These are phyloP conservation scores for Limanda limanda DNA, from an alignment of 2,113 vertebrate genomes.

Conservation along the genomic window DNA sequence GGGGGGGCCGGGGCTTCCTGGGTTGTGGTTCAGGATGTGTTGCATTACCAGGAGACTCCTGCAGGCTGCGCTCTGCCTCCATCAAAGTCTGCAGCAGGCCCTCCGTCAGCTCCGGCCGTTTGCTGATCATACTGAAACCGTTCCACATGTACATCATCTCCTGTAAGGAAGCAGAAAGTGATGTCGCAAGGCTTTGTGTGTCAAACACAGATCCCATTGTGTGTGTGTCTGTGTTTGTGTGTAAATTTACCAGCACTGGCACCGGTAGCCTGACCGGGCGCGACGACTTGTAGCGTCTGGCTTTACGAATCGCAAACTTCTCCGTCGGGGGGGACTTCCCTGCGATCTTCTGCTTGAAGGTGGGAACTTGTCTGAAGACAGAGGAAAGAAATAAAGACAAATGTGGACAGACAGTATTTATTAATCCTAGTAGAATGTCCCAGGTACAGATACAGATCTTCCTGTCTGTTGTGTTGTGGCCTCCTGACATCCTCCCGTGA, in stretches of 20 bases:
- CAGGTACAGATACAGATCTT: too few relatives aligned
- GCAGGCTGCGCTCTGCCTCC: slow-evolving; percentile 80
- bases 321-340: slow-evolving; percentile 88
- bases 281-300: slow-evolving; percentile 80
- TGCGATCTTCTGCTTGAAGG: slow-evolving; percentile 87
- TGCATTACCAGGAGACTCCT: slow-evolving; percentile 76
- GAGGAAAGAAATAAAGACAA: neutral
- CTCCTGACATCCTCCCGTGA: too few relatives aligned
- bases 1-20: neutral
- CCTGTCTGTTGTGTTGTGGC: too few relatives aligned
- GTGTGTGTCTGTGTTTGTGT: neutral
- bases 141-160: slow-evolving; percentile 92
- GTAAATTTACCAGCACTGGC: slow-evolving; percentile 82
- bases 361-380: slow-evolving; percentile 80
- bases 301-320: slow-evolving; percentile 88
- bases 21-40: neutral
- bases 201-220: neutral
- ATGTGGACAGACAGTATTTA: too few relatives aligned
- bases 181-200: neutral
- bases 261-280: slow-evolving; percentile 74
- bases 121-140: slow-evolving; percentile 85
- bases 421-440: too few relatives aligned
- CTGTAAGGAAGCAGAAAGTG: slow-evolving; percentile 49
- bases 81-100: slow-evolving; percentile 82
- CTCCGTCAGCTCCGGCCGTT: slow-evolving; percentile 78